phyloP scores from a whole-genome alignment of 2,797 vertebrate genomes.

The Uromys caudimaculatus region DNA sequence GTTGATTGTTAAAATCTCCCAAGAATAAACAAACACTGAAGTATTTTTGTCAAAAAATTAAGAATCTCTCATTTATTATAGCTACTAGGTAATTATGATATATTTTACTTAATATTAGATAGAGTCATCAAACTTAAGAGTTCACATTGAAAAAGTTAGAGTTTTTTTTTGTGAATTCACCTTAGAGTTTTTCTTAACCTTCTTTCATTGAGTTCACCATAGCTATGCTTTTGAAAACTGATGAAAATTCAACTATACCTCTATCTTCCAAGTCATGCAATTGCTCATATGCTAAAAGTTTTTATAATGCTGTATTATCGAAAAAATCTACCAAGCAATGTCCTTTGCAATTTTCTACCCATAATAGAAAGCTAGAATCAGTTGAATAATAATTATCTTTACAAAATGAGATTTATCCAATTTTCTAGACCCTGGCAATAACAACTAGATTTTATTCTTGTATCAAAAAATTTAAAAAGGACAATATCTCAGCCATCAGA shows the following conservation, averaged over 20 bases:
- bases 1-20: not conserved
- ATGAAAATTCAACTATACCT: not conserved
- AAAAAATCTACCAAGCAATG: not conserved
- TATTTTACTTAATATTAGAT: not conserved
- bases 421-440: not conserved
- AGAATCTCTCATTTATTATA: not conserved
- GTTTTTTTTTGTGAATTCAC: not conserved
- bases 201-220: not conserved
- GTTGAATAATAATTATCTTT: not conserved
- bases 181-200: rapidly evolving
- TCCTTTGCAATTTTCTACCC: too few relatives aligned
- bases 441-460: not conserved
- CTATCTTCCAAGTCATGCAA: not conserved
- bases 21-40: not conserved
- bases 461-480: not conserved
- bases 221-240: not conserved
- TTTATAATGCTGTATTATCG: too few relatives aligned
- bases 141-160: not conserved
- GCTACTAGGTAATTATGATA: not conserved
- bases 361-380: not conserved
- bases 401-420: not conserved
- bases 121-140: not conserved
- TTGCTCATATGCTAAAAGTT: too few relatives aligned
- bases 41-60: not conserved
- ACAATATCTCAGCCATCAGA: not conserved